Evolutionary conservation across 2,797 vertebrate species (phyloP).

Genomic region (Remorina albescens): DNA sequence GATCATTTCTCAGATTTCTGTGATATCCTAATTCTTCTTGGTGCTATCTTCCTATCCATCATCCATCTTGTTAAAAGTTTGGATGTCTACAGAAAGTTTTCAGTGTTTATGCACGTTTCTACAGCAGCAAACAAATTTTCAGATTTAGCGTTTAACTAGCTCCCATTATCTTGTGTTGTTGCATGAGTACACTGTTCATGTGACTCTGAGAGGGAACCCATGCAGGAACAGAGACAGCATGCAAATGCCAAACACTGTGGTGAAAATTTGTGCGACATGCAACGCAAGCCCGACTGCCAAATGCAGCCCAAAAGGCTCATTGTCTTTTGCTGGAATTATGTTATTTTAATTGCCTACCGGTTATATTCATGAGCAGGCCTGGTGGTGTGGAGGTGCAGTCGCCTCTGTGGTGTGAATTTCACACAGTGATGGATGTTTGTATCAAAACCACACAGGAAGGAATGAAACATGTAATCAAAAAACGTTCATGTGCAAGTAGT

Average conservation of each 20-base stretch:
- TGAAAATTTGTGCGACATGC: background rate
- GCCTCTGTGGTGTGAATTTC: background rate
- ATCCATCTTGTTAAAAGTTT: too few species aligned
- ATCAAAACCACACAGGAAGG: background rate
- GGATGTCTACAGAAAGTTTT: too few species aligned
- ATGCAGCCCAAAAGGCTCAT: background rate
- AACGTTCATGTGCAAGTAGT: background rate
- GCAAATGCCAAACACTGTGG: too few species aligned
- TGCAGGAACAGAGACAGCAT: too few species aligned
- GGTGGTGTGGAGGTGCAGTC: background rate
- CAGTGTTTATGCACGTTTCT: too few species aligned
- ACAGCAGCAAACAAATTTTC: too few species aligned
- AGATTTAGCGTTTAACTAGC: too few species aligned
- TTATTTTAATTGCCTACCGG: conserved; percentile 3
- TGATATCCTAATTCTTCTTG: too few species aligned
- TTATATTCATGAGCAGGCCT: conserved; percentile 3
- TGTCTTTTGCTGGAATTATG: conserved; percentile 13
- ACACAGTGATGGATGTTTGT: background rate
- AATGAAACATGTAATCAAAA: background rate
- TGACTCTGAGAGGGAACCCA: too few species aligned
- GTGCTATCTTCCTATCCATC: too few species aligned
- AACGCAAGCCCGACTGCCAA: background rate
- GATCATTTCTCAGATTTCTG: too few species aligned
- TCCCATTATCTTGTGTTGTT: background rate
- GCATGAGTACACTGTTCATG: too few species aligned